Evolutionary conservation across 2,797 vertebrate genomes (phyloP), one percentile per base, ranked within the genome.

Genomic region (Enteromius fasciolatus): DNA sequence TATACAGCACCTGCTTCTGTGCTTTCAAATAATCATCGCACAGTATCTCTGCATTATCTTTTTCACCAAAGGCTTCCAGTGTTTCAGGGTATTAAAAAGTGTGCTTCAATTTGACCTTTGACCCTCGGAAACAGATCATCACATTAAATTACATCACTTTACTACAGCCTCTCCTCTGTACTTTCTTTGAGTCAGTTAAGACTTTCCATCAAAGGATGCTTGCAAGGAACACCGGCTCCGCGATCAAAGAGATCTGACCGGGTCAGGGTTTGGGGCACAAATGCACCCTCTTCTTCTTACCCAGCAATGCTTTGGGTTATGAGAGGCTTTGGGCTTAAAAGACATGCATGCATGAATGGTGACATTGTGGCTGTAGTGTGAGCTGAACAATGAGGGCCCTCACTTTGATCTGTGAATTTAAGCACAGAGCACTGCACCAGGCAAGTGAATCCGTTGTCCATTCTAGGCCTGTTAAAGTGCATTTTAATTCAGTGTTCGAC

Each of bases 181-280:
- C 83, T 84, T 80, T 86, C 80, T 89, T 88, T 64, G 63, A 72
- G 66, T 85, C 76, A 20, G 41, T 82, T 41, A 79, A 78, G 81
- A 80, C 83, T 85, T 74, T 85, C 54, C 89, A 91, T 94, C 92
- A 94, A 93, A 94, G 91, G 80, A 85, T 89, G 90, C 85, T 88
- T 84, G 87, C 57, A 0, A 31, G 59, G 82, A 89, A 86, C 76
- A 76, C 83, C 83, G 86, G 88, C 87, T 67, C 81, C 83, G 77
- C 87, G 87, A 91, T 90, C 89, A 90, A 88, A 91, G 86, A 85
- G 86, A 83, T 72, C 57, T 89, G 90, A 92, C 90, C 91, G 36
- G 84, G 87, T 90, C 88, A 76, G 78, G 86, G 85, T 88, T 83
- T 33, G 81, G 87, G 90, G 81, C 87, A 11, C 61, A 44, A 31